Conservation (phyloP, 2,888 invertebrate species). For the Oxytorus armatus region DNA sequence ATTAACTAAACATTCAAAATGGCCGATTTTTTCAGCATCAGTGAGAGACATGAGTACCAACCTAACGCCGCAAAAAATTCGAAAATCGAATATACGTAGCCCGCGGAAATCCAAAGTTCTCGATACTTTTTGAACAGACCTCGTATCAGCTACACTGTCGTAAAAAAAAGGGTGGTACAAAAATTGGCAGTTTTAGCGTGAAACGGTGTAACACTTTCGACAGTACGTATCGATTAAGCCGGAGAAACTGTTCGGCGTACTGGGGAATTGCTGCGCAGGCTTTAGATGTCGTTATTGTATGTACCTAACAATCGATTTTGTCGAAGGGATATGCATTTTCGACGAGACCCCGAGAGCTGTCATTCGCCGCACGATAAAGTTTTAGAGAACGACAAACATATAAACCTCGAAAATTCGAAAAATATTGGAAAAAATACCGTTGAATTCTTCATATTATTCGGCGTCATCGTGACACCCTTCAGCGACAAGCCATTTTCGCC, state of each 20-base stretch:
- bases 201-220: slow-evolving; percentile 36
- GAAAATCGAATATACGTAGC: no score
- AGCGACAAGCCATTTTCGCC: slow-evolving; percentile 2
- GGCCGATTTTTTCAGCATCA: no score
- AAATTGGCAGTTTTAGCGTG: slow-evolving; percentile 45
- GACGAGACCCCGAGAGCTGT: slow-evolving; percentile 32
- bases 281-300: slow-evolving; percentile 15
- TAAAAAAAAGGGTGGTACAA: slow-evolving; percentile 25
- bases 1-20: no score
- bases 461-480: not conserved
- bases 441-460: slow-evolving; percentile 9
- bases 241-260: slow-evolving; percentile 11
- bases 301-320: slow-evolving; percentile 31
- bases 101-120: no score
- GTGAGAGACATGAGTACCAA: no score
- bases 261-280: not conserved
- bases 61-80: no score
- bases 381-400: slow-evolving; percentile 7
- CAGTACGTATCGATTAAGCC: slow-evolving; percentile 49
- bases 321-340: slow-evolving; percentile 38
- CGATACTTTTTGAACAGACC: no score
- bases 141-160: slow-evolving; percentile 38
- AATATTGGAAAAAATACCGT: slow-evolving; percentile 1
- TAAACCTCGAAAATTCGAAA: slow-evolving; percentile 12
- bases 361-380: slow-evolving; percentile 43